These are phyloP conservation scores for Ciconia boyciana DNA, from an alignment of 2,113 vertebrate species.

Conservation along the genomic window DNA sequence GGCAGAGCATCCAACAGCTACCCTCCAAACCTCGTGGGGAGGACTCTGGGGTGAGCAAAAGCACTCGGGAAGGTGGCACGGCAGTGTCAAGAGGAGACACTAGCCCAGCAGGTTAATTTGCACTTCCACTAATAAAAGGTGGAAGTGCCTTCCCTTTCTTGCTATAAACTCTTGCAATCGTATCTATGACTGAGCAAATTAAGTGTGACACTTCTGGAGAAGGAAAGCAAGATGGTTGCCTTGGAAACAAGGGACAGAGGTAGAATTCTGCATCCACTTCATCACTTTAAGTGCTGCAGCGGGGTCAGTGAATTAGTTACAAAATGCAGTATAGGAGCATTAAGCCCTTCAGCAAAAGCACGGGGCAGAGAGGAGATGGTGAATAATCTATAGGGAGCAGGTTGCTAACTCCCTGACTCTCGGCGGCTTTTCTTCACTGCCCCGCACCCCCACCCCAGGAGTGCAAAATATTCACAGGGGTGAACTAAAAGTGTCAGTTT, in stretches of 20 bases:
- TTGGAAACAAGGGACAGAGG: conserved; percentile 61
- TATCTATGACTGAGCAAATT: conserved; percentile 29
- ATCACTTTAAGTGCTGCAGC: conserved; percentile 53
- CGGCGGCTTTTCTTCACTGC: background rate
- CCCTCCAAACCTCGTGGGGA: background rate
- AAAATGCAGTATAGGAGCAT: background rate
- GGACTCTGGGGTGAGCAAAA: too few relatives aligned
- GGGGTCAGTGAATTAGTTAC: conserved; percentile 44
- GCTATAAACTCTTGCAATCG: background rate
- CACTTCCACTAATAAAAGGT: background rate
- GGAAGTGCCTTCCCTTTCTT: background rate
- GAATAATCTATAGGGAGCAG: background rate
- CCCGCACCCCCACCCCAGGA: background rate
- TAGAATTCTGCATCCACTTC: conserved; percentile 54
- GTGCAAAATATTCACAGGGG: background rate
- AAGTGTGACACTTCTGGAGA: conserved; percentile 42
- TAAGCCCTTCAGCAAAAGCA: conserved; percentile 21
- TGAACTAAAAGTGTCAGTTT: background rate
- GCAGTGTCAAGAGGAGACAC: background rate
- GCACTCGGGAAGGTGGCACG: background rate
- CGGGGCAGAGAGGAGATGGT: background rate
- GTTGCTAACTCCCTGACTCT: background rate
- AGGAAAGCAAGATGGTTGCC: conserved; percentile 51
- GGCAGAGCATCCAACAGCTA: background rate
- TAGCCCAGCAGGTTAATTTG: background rate